Conservation (phyloP, 2,888 invertebrate genomes). For the Cheilosia grossa region DNA sequence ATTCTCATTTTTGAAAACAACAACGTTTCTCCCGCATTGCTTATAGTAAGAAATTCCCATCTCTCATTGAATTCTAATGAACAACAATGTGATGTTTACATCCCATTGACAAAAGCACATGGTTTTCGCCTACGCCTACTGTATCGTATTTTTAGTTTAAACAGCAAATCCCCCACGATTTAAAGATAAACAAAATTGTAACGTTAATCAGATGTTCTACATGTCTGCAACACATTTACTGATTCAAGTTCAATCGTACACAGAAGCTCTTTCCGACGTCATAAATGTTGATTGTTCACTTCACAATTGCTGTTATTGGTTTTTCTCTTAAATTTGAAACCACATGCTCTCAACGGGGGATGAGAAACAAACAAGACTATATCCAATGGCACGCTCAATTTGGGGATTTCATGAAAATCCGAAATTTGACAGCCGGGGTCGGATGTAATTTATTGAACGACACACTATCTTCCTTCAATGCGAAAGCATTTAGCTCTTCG, state of each 20-base stretch:
- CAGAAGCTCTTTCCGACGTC: too few species aligned
- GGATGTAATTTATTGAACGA: slow-evolving; percentile 11
- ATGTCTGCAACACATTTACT: too few species aligned
- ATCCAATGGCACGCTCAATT: too few species aligned
- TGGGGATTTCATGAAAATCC: background rate
- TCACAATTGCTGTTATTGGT: too few species aligned
- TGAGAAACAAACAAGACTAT: too few species aligned
- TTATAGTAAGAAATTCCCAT: background rate
- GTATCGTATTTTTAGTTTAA: slow-evolving; percentile 27
- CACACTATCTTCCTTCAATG: background rate
- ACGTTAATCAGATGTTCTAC: too few species aligned
- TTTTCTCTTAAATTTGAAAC: too few species aligned
- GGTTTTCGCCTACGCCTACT: background rate
- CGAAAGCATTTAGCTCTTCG: background rate
- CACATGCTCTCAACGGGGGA: too few species aligned
- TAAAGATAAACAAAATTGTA: background rate
- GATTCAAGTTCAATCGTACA: too few species aligned
- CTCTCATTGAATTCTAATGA: slow-evolving; percentile 16
- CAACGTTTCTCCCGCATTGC: background rate
- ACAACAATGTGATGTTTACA: background rate
- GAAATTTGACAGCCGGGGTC: slow-evolving; percentile 6
- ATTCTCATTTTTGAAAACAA: background rate
- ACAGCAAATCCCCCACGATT: background rate
- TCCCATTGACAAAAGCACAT: background rate
- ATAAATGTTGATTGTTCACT: too few species aligned